Evolutionary conservation across 2,797 vertebrate genomes (phyloP).

Genomic region (Champsocephalus gunnari): DNA sequence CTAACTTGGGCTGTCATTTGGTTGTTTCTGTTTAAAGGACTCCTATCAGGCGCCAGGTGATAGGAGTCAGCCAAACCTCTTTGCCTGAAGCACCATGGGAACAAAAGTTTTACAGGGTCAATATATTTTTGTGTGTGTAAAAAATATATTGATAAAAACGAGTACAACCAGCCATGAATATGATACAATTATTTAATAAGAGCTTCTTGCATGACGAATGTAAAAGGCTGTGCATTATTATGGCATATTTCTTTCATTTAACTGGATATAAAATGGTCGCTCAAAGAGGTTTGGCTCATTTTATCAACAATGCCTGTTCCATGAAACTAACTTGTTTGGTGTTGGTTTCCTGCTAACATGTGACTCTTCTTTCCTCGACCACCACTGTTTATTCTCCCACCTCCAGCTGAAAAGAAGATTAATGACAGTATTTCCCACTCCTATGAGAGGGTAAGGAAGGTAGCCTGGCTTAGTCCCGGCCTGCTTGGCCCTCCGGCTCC

Average conservation of each 20-base stretch:
- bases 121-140: slow-evolving; percentile 45
- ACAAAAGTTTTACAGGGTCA: slow-evolving; percentile 26
- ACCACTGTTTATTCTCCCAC: slow-evolving; percentile 74
- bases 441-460: slow-evolving; percentile 86
- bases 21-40: slow-evolving; percentile 60
- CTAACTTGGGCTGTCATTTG: slow-evolving; percentile 75
- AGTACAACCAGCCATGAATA: slow-evolving; percentile 30
- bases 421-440: slow-evolving; percentile 84
- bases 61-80: slow-evolving; percentile 82
- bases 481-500: slow-evolving; percentile 75
- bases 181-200: slow-evolving; percentile 3
- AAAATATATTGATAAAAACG: slow-evolving; percentile 51
- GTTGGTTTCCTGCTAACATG: slow-evolving; percentile 80
- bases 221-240: slow-evolving; percentile 44
- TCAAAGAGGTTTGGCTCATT: slow-evolving; percentile 79
- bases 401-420: slow-evolving; percentile 86
- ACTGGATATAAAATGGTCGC: slow-evolving; percentile 23
- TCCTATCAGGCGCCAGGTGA: slow-evolving; percentile 64
- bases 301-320: slow-evolving; percentile 58
- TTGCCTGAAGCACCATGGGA: slow-evolving; percentile 48
- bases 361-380: slow-evolving; percentile 79
- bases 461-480: slow-evolving; percentile 68
- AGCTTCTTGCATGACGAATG: slow-evolving; percentile 58
- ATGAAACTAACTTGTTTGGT: slow-evolving; percentile 77
- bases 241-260: slow-evolving; percentile 26